phyloP scores from a whole-genome alignment of 2,888 invertebrate species.

The Anarsia innoxiella region DNA sequence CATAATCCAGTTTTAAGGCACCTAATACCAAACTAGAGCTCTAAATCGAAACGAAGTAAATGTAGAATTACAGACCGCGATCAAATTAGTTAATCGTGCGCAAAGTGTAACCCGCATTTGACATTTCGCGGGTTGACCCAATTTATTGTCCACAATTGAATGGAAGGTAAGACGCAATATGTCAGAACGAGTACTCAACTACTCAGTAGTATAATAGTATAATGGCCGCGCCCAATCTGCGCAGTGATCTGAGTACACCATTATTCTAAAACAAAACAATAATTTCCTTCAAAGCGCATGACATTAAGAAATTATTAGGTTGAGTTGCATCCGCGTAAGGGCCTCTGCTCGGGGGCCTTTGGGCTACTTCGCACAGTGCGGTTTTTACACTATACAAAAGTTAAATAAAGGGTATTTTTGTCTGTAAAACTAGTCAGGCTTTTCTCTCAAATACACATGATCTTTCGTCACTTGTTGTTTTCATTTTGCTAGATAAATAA shows the following conservation, averaged over 20 bases:
- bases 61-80: conserved; percentile 33
- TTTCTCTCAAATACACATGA: no score
- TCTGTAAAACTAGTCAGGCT: no score
- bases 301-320: conserved; percentile 75
- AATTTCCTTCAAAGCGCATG: conserved; percentile 69
- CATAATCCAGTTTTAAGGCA: no score
- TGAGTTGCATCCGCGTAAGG: conserved; percentile 67
- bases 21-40: no score
- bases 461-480: no score
- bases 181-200: no score
- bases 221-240: conserved; percentile 45
- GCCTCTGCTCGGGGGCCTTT: conserved; percentile 44
- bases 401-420: no score
- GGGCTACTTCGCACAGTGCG: no score
- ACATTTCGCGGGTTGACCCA: conserved; percentile 31
- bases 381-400: no score
- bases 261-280: conserved; percentile 72
- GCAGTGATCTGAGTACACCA: conserved; percentile 54
- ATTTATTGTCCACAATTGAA: conserved; percentile 30
- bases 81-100: conserved; percentile 43
- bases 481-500: no score
- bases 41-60: no score
- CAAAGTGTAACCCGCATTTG: conserved; percentile 19
- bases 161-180: conserved; percentile 30
- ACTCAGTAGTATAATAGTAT: conserved; percentile 28